These are phyloP conservation scores for Conchocele bisecta DNA, from an alignment of 2,888 invertebrate species.

Conservation along the genomic window DNA sequence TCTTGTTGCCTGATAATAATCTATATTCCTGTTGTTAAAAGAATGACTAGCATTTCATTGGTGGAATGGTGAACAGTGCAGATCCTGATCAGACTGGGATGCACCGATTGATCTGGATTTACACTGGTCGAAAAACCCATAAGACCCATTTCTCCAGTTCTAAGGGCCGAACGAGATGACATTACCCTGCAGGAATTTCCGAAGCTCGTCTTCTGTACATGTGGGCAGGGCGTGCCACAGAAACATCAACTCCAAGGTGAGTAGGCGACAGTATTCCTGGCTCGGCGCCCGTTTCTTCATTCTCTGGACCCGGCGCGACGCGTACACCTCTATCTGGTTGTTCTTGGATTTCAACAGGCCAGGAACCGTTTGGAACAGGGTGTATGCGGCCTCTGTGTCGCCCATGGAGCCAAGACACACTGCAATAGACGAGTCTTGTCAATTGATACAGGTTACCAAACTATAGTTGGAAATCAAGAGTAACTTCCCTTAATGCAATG, in stretches of 20 bases:
- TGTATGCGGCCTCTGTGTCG: constrained; percentile 81
- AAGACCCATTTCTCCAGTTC: no score
- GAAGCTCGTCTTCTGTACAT: constrained; percentile 70
- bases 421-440: constrained; percentile 62
- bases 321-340: constrained; percentile 84
- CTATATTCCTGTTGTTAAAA: no score
- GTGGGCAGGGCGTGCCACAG: constrained; percentile 87
- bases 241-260: constrained; percentile 87
- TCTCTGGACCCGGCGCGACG: constrained; percentile 79
- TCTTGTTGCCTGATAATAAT: no score
- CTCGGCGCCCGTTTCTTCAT: constrained; percentile 78
- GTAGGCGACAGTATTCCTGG: constrained; percentile 84
- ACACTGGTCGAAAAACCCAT: no score
- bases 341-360: constrained; percentile 81
- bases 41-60: no score
- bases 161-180: no score
- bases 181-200: constrained; percentile 76
- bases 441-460: no score
- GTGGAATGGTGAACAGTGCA: no score
- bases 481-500: no score
- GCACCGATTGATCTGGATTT: no score
- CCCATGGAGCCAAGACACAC: constrained; percentile 84
- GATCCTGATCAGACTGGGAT: no score
- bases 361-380: constrained; percentile 82
- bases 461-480: no score